phyloP scores from a whole-genome alignment of 2,888 invertebrate genomes.

The Diaperis boleti region DNA sequence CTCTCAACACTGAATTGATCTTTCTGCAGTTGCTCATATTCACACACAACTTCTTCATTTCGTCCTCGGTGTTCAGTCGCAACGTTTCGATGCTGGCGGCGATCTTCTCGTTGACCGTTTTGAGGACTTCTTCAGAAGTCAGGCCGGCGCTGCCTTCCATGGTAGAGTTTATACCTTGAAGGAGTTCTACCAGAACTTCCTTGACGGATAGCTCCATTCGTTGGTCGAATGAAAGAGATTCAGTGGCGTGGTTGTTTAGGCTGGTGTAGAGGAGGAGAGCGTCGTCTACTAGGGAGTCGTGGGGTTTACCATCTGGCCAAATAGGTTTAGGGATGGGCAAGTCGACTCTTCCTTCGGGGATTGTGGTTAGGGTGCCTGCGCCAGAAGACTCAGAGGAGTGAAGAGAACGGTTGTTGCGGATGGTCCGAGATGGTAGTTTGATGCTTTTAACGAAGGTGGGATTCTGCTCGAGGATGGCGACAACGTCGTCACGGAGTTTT shows the following conservation, averaged over 20 bases:
- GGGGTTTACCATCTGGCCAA: constrained; percentile 61
- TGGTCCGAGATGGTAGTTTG: constrained; percentile 49
- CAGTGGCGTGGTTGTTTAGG: constrained; percentile 55
- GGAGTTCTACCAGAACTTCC: constrained; percentile 63
- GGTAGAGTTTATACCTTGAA: constrained; percentile 63
- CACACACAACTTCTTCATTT: constrained; percentile 63
- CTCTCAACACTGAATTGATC: constrained; percentile 62
- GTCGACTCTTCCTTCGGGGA: constrained; percentile 67
- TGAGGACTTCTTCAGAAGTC: constrained; percentile 63
- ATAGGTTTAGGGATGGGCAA: constrained; percentile 64
- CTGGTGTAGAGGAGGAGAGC: constrained; percentile 63
- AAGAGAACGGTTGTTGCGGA: constrained; percentile 51
- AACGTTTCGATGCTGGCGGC: constrained; percentile 60
- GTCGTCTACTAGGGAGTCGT: constrained; percentile 64
- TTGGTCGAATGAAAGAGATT: constrained; percentile 42
- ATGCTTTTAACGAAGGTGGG: constrained; percentile 64
- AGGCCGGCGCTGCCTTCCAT: constrained; percentile 59
- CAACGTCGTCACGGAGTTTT: constrained; percentile 58
- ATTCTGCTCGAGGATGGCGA: constrained; percentile 63
- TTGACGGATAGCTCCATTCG: constrained; percentile 59
- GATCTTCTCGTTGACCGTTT: constrained; percentile 62
- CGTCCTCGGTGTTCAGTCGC: constrained; percentile 63
- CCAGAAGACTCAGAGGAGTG: constrained; percentile 56
- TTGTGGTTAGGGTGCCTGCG: constrained; percentile 63
- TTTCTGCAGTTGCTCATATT: constrained; percentile 63